phyloP scores from a whole-genome alignment of 2,797 vertebrate species.

The Enteromius trimaculatus region DNA sequence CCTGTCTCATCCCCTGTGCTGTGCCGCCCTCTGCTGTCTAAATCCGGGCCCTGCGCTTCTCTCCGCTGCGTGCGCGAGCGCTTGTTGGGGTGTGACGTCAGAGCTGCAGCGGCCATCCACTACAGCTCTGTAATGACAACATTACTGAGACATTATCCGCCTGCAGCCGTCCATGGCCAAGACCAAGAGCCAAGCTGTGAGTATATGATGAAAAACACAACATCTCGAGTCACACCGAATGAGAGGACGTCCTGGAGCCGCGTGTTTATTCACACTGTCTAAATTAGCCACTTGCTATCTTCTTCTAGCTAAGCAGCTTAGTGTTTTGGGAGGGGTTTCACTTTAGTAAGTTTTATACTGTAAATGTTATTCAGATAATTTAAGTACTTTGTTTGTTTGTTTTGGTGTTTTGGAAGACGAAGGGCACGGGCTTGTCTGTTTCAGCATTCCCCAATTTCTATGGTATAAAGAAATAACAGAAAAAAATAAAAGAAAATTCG shows the following conservation, averaged over 20 bases:
- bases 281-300: slow-evolving; percentile 27
- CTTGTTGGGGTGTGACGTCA: slow-evolving; percentile 87
- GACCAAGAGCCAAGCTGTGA: slow-evolving; percentile 92
- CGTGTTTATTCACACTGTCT: slow-evolving; percentile 42
- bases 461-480: not conserved
- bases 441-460: not conserved
- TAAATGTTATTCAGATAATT: not conserved
- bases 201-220: slow-evolving; percentile 50
- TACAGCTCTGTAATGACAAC: slow-evolving; percentile 84
- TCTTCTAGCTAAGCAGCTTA: slow-evolving; percentile 41
- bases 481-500: not conserved
- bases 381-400: not conserved
- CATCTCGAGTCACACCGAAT: not conserved
- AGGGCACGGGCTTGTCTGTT: not conserved
- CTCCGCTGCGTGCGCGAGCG: slow-evolving; percentile 14
- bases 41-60: too few species aligned
- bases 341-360: not conserved
- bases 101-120: slow-evolving; percentile 81
- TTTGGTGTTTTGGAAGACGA: not conserved
- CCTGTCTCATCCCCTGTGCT: not conserved
- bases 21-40: slow-evolving; percentile 34
- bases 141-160: slow-evolving; percentile 79
- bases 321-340: slow-evolving; percentile 23
- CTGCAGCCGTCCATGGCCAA: slow-evolving; percentile 88
- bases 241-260: not conserved